Conservation (phyloP, 2,113 vertebrate species). For the Actenoides hombroni region DNA sequence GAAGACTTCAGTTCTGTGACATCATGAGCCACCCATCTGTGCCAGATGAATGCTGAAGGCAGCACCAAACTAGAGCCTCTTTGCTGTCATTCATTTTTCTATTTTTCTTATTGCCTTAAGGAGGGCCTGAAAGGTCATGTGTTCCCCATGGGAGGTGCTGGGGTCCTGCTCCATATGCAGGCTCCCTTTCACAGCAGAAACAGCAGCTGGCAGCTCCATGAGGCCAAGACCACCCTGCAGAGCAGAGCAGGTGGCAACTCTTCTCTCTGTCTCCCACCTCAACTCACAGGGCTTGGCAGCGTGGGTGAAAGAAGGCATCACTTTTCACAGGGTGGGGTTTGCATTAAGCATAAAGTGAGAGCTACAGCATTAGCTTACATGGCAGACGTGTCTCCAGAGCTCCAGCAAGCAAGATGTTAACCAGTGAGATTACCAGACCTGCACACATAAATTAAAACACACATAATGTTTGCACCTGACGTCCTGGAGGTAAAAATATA, state of each 20-base stretch:
- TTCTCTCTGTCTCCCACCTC: neutral
- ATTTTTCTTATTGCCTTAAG: neutral
- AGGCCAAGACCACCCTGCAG: neutral
- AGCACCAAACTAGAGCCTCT: neutral
- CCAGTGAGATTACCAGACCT: neutral
- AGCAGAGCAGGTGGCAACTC: neutral
- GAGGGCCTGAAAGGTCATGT: neutral
- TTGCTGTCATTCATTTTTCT: neutral
- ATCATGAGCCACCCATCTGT: accelerated
- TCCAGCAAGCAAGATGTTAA: neutral
- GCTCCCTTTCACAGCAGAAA: neutral
- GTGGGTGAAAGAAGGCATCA: neutral
- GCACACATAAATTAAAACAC: neutral
- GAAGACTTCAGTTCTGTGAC: neutral
- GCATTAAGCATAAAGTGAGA: neutral
- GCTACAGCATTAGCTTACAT: accelerated
- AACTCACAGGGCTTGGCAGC: neutral
- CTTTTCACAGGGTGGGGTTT: neutral
- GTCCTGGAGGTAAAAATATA: neutral
- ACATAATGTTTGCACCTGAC: accelerated
- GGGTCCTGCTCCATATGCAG: neutral
- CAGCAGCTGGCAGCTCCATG: neutral
- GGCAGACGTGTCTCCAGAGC: neutral
- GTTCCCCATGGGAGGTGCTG: neutral
- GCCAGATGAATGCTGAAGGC: neutral